phyloP scores from a whole-genome alignment of 37 sponge, comb jelly and placozoan genomes.

The Trichoplax adhaerens region DNA sequence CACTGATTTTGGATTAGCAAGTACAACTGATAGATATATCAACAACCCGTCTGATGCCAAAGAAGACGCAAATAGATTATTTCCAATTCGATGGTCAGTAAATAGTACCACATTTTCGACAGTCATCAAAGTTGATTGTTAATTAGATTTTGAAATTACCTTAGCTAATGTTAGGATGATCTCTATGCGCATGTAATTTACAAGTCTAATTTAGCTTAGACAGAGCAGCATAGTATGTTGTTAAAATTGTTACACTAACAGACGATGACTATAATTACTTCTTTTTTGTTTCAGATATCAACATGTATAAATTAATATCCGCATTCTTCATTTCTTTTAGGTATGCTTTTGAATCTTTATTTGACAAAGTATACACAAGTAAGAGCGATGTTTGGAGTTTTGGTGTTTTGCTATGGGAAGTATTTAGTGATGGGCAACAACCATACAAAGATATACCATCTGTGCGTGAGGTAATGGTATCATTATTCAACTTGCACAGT shows the following conservation, averaged over 20 bases:
- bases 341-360: constrained; percentile 97
- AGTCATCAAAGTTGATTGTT: too few species aligned
- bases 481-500: too few species aligned
- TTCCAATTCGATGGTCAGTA: constrained; percentile 20
- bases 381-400: constrained; percentile 98
- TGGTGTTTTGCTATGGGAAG: constrained; percentile 95
- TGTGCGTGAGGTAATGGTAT: too few species aligned
- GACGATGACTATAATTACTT: not conserved
- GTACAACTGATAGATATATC: constrained; percentile 45
- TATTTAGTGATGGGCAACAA: constrained; percentile 86
- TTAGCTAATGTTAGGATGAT: too few species aligned
- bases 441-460: constrained; percentile 70
- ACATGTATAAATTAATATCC: not conserved
- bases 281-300: not conserved
- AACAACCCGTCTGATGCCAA: too few species aligned
- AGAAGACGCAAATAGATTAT: too few species aligned
- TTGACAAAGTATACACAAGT: constrained; percentile 78
- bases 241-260: too few species aligned
- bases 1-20: constrained; percentile 96
- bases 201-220: too few species aligned
- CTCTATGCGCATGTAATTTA: too few species aligned
- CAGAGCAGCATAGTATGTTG: too few species aligned
- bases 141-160: too few species aligned
- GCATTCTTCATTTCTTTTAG: constrained; percentile 13
- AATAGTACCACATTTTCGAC: constrained; percentile 80